phyloP scores from a whole-genome alignment of 2,797 vertebrate genomes.

The Gymnothorax reevesii region DNA sequence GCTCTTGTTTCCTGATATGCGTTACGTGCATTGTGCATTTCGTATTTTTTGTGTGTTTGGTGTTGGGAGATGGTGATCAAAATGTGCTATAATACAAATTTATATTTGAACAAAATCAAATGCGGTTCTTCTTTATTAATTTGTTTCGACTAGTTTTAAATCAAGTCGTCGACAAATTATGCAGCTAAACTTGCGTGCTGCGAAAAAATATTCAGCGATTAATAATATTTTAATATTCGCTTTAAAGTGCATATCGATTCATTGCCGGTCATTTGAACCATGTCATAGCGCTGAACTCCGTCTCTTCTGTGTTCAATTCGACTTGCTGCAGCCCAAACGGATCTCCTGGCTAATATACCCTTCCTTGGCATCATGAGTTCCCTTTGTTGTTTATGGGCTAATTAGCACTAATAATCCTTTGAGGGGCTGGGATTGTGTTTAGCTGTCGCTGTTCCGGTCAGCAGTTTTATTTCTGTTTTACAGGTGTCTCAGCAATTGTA shows the following conservation, averaged over 20 bases:
- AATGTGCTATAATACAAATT: not conserved
- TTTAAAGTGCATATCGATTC: not conserved
- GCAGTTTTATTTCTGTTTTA: conserved; percentile 44
- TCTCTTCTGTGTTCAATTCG: not conserved
- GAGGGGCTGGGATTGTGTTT: conserved; percentile 47
- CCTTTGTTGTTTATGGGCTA: conserved; percentile 51
- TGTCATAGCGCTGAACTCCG: not conserved
- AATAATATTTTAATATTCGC: not conserved
- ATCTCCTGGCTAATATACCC: not conserved
- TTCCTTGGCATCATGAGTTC: not conserved
- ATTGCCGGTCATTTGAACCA: not conserved
- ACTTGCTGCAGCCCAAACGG: not conserved
- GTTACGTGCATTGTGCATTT: not conserved
- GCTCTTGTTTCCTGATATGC: not conserved
- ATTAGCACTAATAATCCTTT: conserved; percentile 64
- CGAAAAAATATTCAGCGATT: not conserved
- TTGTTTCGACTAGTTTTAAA: not conserved
- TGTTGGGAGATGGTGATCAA: not conserved
- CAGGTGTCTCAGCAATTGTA: conserved; percentile 66
- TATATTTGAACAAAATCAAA: not conserved
- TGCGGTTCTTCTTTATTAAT: not conserved
- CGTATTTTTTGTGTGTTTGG: not conserved
- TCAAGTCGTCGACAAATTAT: not conserved
- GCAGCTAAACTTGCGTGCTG: not conserved
- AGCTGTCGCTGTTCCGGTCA: not conserved